A percentile compares a stretch with the other conserved stretches of the same genome.
These are phyloP conservation scores for Alouatta palliata DNA, from an alignment of 2,113 vertebrate genomes.

Conservation along the genomic window DNA sequence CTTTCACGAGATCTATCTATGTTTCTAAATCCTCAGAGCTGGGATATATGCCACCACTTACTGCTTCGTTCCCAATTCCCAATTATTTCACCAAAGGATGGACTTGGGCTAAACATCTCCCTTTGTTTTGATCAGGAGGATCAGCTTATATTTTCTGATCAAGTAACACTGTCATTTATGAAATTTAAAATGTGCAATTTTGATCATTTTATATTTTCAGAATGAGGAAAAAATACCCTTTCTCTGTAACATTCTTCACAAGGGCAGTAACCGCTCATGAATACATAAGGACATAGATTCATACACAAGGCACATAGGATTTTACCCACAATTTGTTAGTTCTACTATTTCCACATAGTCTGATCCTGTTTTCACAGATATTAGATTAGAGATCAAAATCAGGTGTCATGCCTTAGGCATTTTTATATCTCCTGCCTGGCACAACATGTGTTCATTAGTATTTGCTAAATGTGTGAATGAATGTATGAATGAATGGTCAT, in stretches of 20 bases:
- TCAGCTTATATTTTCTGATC: neutral
- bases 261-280: neutral
- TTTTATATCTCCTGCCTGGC: neutral
- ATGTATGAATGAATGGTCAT: neutral
- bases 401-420: neutral
- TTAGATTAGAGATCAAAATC: neutral
- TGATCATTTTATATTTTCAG: slow-evolving; percentile 4
- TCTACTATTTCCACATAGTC: neutral
- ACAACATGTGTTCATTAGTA: neutral
- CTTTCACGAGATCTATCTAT: neutral
- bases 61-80: neutral
- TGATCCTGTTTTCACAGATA: neutral
- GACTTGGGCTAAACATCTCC: neutral
- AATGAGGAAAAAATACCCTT: neutral
- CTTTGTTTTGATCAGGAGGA: neutral
- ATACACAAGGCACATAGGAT: neutral
- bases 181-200: slow-evolving; percentile 18
- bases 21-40: neutral
- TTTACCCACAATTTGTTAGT: neutral
- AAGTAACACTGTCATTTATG: neutral
- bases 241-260: neutral
- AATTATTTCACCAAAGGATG: neutral
- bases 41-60: neutral
- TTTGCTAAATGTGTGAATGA: neutral
- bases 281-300: neutral